A percentile compares a stretch with the other conserved stretches of the same genome.
Evolutionary conservation across 2,113 vertebrate genomes (phyloP).

Genomic region (Nerophis ophidion): DNA sequence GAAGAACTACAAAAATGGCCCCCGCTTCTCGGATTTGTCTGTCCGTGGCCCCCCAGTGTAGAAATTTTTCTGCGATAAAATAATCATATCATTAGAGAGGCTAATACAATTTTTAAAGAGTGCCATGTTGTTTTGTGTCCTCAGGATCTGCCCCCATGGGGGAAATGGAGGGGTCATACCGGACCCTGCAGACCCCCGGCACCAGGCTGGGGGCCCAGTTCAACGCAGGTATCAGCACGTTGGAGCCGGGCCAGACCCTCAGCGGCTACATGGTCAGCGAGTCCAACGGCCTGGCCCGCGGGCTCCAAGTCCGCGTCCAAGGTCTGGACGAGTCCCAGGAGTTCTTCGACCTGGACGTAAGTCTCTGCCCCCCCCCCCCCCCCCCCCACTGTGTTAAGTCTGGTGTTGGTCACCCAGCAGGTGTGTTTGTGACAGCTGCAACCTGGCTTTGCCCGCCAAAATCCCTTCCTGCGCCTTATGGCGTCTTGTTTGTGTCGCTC

Average conservation of each 20-base stretch:
- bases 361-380: too few relatives aligned
- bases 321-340: conserved; percentile 84
- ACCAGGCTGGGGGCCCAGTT: conserved; percentile 80
- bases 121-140: background rate
- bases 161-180: conserved; percentile 89
- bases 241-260: conserved; percentile 82
- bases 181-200: conserved; percentile 82
- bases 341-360: conserved; percentile 81
- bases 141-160: conserved; percentile 75
- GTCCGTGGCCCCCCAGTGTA: too few relatives aligned
- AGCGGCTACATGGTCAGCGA: conserved; percentile 46
- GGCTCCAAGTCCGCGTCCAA: conserved; percentile 74
- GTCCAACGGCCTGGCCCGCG: conserved; percentile 50
- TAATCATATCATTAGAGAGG: too few relatives aligned
- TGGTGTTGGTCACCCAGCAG: conserved; percentile 29
- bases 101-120: too few relatives aligned
- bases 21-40: too few relatives aligned
- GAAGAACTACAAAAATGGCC: too few relatives aligned
- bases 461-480: conserved; percentile 59
- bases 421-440: conserved; percentile 59
- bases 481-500: conserved; percentile 50
- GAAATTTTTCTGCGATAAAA: too few relatives aligned
- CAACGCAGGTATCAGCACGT: conserved; percentile 79
- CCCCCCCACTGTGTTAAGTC: conserved; percentile 6
- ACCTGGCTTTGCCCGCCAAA: conserved; percentile 63